Percentiles rank a stretch among this genome's conserved stretches.
Evolutionary conservation across 2,888 invertebrate species (phyloP).

Genomic region (Anodontia alba): DNA sequence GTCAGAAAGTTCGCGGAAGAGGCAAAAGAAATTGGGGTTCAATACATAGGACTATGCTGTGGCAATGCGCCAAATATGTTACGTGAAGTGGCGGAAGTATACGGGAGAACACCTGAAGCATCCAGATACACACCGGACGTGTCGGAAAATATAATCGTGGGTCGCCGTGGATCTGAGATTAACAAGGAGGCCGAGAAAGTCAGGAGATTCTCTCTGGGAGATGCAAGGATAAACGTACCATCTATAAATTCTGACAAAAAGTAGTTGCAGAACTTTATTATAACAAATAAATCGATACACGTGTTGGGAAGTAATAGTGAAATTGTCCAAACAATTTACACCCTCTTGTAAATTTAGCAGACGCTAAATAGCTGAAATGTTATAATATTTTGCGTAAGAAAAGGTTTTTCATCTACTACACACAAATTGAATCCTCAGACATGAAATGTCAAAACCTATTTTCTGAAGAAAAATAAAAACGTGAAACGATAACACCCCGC

Average conservation of each 20-base stretch:
- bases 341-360: no score
- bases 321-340: no score
- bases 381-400: no score
- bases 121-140: conserved; percentile 62
- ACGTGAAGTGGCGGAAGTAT: conserved; percentile 73
- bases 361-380: no score
- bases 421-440: no score
- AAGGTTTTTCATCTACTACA: no score
- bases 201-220: conserved; percentile 37
- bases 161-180: conserved; percentile 32
- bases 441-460: no score
- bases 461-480: no score
- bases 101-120: conserved; percentile 75
- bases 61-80: conserved; percentile 75
- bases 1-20: conserved; percentile 73
- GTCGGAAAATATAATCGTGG: conserved; percentile 47
- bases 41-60: conserved; percentile 82
- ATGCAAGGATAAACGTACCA: neutral
- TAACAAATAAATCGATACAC: no score
- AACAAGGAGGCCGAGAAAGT: conserved; percentile 39
- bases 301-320: no score
- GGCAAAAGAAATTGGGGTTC: conserved; percentile 73
- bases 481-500: no score
- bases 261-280: no score
- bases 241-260: neutral